Conservation (phyloP, 2,888 invertebrate species). For the Agapetus fuscipes region DNA sequence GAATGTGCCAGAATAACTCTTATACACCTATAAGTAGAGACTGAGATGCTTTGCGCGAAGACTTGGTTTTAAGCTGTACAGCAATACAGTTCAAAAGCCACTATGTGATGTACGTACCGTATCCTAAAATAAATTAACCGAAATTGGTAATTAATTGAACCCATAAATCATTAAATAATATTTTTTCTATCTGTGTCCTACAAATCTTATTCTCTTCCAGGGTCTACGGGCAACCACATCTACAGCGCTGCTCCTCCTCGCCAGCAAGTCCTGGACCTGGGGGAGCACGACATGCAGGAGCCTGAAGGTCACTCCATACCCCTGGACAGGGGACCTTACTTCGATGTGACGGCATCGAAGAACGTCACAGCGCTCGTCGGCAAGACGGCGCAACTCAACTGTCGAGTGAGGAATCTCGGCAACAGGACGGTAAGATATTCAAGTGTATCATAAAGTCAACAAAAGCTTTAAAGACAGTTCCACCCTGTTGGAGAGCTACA, state of each 20-base stretch:
- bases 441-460: background rate
- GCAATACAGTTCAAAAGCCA: too few species aligned
- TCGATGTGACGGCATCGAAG: constrained; percentile 59
- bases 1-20: too few species aligned
- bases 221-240: constrained; percentile 17
- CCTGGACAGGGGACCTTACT: constrained; percentile 54
- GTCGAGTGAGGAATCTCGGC: constrained; percentile 66
- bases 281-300: constrained; percentile 16
- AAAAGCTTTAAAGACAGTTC: too few species aligned
- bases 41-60: too few species aligned
- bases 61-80: too few species aligned
- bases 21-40: too few species aligned
- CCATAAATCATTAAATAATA: too few species aligned
- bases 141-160: too few species aligned
- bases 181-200: too few species aligned
- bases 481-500: too few species aligned
- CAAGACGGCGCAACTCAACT: constrained; percentile 65
- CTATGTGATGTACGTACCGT: too few species aligned
- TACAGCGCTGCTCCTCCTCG: constrained; percentile 9
- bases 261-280: constrained; percentile 15
- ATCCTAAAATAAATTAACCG: too few species aligned
- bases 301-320: constrained; percentile 31
- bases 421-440: constrained; percentile 47
- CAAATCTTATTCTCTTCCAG: constrained; percentile 11
- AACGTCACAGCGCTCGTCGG: constrained; percentile 72